Evolutionary conservation across 2,888 invertebrate species (phyloP), one percentile per base, ranked within the genome.

Genomic region (Sminthurinus aureus): DNA sequence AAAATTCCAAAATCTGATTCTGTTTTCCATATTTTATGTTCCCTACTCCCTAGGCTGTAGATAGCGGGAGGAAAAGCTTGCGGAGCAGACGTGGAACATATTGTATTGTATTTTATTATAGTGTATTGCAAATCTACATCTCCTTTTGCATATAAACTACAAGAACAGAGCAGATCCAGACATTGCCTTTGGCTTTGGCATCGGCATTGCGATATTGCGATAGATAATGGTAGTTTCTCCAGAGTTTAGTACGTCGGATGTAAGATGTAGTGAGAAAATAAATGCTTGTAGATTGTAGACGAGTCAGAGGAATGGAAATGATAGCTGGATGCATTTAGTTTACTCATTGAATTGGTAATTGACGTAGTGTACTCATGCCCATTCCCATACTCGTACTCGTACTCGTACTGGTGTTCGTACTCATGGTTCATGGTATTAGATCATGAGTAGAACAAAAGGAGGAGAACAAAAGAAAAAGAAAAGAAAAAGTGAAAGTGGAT

Each of bases 271-370:
- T 38, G 38, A 38, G 38, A 38, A 38, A 38, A 38, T 38, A 38
- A 38, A 38, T 38, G 38, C 38, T 38, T 38, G 38, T 1, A 38
- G 38, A 38, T 38, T 38, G 38, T 38, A 38, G 38, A 38, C 38
- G 38, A 38, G 38, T 38, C 38, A 38, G 38, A 38, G 18, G 58
- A 58, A 58, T 75, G 75, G 26, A 38, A 18, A 75, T 71, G 71
- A 71, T 71, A 24, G 71, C 24, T 71, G 71, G 20, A 26, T n/a
- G 58, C 76, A 52, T 52, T 52, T 76, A 76, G 52, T 58, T 20
- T 81, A n/a, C 80, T 81, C 80, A 81, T 81, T 81, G 80, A 81
- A 81, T 81, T 81, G 71, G 80, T 81, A 81, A 81, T 81, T 81
- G 80, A 81, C 73, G 22, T n/a, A 81, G 73, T n/a, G 12, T n/a